Base-by-base conservation (phyloP, 1,140 invertebrate genomes). In the Heliothis subflexa region DNA sequence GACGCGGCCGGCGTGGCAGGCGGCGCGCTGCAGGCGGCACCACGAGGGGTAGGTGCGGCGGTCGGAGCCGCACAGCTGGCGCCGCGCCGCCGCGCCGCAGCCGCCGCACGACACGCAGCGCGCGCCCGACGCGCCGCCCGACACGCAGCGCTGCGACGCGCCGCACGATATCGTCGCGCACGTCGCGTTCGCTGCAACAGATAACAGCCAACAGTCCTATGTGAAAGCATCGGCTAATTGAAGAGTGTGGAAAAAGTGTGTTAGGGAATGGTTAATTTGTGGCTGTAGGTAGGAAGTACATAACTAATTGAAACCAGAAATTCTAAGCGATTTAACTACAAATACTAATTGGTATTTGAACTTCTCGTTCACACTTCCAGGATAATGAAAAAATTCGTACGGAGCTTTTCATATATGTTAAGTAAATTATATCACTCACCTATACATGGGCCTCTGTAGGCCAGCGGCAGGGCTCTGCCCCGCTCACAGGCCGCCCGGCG, bases 1-100 rank as follows among this genome's bases (percentile, higher is more conserved):
- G 77, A 97, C 96, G 79, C 96, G 96, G 40, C 97, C 97, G n/a
- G 96, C 97, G 82, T 95, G 95, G 91, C 98, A 99, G 0, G 98
- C 96, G 83, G 97, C 97, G 84, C 97, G 96, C 85, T 97, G 96
- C 96, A 99, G 97, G 82, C 98, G 96, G 94, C 98, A 99, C 97
- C 97, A 98, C 55, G 97, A 98, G 28, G 95, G 95, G 93, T 99
- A 99, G 0, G 98, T 98, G 82, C 96, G 96, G 83, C 97, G 97
- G 92, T 99, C 98, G 64, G 96, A 96, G 68, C 97, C 98, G 95
- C 98, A 99, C 57, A 99, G 86, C 85, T 95, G 88, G 78, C 95
- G 93, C 81, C 94, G 88, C 89, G 95, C 94, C 85, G 84, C 95
- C 94, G 70, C 85, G 78, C 95, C 96, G 89, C 97, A 98, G 79